phyloP scores from a whole-genome alignment of 2,797 vertebrate genomes.

The Phyllotis vaccarum region DNA sequence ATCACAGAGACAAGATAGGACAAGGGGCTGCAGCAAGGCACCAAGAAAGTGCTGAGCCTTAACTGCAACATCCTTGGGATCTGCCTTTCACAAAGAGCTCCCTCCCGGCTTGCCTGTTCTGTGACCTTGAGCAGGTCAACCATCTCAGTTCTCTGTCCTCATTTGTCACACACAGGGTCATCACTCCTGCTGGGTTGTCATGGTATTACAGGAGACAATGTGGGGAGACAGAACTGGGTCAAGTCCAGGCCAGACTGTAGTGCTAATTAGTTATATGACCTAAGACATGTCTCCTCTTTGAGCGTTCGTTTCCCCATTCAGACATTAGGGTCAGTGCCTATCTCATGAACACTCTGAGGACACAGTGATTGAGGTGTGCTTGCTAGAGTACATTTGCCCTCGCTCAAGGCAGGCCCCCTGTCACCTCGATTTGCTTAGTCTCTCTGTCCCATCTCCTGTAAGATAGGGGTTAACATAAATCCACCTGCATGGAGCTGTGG shows the following conservation, averaged over 20 bases:
- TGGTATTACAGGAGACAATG: neutral
- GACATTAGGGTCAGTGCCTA: neutral
- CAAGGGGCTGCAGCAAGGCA: neutral
- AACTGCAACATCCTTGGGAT: neutral
- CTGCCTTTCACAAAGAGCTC: neutral
- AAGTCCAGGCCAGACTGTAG: neutral
- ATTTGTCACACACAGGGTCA: conserved; percentile 57
- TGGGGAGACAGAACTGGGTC: conserved; percentile 64
- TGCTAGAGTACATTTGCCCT: neutral
- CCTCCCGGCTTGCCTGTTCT: conserved; percentile 6
- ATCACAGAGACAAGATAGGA: neutral
- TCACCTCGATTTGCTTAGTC: neutral
- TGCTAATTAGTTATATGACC: conserved; percentile 1
- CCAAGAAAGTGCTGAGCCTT: neutral
- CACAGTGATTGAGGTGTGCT: neutral
- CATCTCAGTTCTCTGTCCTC: conserved; percentile 26
- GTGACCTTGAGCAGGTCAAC: conserved; percentile 59
- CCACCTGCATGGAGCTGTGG: neutral
- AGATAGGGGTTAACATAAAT: neutral
- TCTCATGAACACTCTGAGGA: neutral
- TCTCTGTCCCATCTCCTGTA: conserved; percentile 26
- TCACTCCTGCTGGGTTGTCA: conserved; percentile 23
- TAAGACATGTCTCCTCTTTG: conserved; percentile 8
- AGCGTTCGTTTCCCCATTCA: conserved; percentile 1
- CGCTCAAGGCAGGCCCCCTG: neutral